Conservation (phyloP, 2,113 vertebrate species). For the Elgaria multicarinata region DNA sequence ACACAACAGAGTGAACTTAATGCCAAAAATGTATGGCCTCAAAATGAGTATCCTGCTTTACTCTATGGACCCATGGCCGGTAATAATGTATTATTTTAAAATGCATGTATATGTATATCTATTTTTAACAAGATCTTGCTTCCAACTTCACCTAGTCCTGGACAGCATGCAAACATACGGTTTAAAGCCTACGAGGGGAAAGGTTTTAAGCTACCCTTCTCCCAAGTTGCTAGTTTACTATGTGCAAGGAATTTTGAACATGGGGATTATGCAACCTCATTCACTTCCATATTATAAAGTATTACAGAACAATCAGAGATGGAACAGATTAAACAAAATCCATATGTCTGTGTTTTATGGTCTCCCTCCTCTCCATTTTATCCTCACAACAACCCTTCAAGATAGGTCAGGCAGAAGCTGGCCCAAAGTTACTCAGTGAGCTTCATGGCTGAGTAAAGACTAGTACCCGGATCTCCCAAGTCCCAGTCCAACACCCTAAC, state of each 20-base stretch:
- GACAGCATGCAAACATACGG: background rate
- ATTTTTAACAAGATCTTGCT: background rate
- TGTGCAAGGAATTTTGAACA: background rate
- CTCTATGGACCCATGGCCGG: background rate
- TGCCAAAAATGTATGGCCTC: background rate
- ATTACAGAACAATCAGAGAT: no score
- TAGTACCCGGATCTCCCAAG: no score
- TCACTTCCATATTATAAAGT: background rate
- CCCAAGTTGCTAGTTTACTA: background rate
- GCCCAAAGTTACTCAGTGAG: no score
- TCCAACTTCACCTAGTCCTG: background rate
- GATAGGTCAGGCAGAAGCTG: no score
- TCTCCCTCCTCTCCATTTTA: no score
- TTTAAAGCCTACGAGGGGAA: background rate
- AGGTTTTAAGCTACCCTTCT: background rate
- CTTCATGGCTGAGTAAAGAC: no score
- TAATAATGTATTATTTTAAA: background rate
- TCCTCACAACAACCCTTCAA: no score
- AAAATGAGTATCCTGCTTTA: background rate
- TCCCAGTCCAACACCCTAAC: no score
- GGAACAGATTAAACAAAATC: no score
- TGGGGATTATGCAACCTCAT: background rate
- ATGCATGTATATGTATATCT: background rate
- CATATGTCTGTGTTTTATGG: no score
- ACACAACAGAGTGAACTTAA: background rate